These are phyloP conservation scores for Parazoanthus swiftii DNA, from an alignment of 92 coral and sea anemone species.

Conservation along the genomic window DNA sequence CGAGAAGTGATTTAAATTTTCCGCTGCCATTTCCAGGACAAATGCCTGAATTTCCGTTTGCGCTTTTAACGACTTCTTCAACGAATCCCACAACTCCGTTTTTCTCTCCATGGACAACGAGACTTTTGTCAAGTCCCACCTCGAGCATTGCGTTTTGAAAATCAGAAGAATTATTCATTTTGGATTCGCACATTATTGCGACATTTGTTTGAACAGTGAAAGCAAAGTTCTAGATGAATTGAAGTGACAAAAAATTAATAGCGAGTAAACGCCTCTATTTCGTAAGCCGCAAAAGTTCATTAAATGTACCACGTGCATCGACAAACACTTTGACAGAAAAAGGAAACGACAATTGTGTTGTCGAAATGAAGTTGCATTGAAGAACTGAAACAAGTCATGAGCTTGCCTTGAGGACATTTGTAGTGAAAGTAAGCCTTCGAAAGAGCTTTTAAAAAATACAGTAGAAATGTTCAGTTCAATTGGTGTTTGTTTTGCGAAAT, in stretches of 20 bases:
- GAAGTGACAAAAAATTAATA: neutral
- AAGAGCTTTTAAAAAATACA: neutral
- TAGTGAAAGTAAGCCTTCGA: neutral
- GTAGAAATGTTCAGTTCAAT: neutral
- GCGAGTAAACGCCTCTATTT: slow-evolving; percentile 10
- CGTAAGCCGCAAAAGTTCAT: slow-evolving; percentile 25
- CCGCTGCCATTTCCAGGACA: slow-evolving; percentile 37
- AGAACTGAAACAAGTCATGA: neutral
- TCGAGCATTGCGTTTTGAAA: slow-evolving; percentile 53
- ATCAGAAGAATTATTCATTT: slow-evolving; percentile 46
- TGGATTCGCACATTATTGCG: neutral
- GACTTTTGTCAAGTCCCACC: slow-evolving; percentile 10
- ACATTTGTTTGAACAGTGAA: neutral
- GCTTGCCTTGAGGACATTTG: neutral
- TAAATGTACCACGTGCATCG: slow-evolving; percentile 32
- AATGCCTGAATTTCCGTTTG: slow-evolving; percentile 27
- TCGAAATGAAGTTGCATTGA: neutral
- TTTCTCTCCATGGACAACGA: slow-evolving; percentile 48
- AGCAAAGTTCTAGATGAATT: neutral
- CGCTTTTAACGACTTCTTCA: slow-evolving; percentile 20
- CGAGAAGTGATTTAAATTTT: slow-evolving; percentile 22
- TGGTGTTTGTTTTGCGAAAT: neutral
- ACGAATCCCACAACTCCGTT: slow-evolving; percentile 44
- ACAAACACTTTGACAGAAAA: slow-evolving; percentile 32
- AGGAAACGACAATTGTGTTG: slow-evolving; percentile 18